A percentile compares a stretch with the other conserved stretches of the same genome.
Conservation (phyloP, 2,797 vertebrate species). For the Melanotaenia boesemani region DNA sequence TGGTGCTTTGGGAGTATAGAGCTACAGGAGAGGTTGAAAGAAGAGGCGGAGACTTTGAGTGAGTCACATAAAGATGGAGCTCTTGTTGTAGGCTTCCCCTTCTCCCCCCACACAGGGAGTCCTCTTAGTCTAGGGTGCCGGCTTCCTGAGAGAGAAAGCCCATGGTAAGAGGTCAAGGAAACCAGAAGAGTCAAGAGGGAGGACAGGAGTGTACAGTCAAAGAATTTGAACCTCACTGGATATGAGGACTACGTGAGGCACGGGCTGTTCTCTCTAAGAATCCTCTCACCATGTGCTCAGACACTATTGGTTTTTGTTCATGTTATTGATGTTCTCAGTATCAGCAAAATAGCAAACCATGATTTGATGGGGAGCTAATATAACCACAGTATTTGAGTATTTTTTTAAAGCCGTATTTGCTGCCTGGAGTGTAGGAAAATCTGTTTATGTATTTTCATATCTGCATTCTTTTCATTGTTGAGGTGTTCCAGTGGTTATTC, state of each 20-base stretch:
- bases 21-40: slow-evolving; percentile 16
- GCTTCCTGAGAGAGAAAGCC: slow-evolving; percentile 56
- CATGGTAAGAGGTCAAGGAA: slow-evolving; percentile 62
- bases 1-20: slow-evolving; percentile 27
- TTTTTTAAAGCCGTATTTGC: slow-evolving; percentile 22
- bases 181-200: slow-evolving; percentile 42
- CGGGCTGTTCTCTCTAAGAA: slow-evolving; percentile 13
- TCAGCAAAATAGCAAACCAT: slow-evolving; percentile 6
- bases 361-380: slow-evolving; percentile 13
- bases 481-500: slow-evolving; percentile 69
- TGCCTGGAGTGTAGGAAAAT: slow-evolving; percentile 43
- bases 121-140: slow-evolving; percentile 52
- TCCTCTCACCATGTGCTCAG: neutral
- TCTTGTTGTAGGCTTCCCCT: slow-evolving; percentile 63
- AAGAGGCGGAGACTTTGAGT: slow-evolving; percentile 35
- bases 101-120: slow-evolving; percentile 63
- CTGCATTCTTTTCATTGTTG: slow-evolving; percentile 69
- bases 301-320: slow-evolving; percentile 28
- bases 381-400: slow-evolving; percentile 14
- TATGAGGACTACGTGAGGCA: slow-evolving; percentile 35
- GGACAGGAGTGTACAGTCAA: slow-evolving; percentile 23
- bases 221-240: slow-evolving; percentile 45
- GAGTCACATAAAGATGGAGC: slow-evolving; percentile 56
- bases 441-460: slow-evolving; percentile 61
- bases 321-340: slow-evolving; percentile 21